phyloP scores from a whole-genome alignment of 1,140 invertebrate genomes.

The Drosophila equinoxialis region DNA sequence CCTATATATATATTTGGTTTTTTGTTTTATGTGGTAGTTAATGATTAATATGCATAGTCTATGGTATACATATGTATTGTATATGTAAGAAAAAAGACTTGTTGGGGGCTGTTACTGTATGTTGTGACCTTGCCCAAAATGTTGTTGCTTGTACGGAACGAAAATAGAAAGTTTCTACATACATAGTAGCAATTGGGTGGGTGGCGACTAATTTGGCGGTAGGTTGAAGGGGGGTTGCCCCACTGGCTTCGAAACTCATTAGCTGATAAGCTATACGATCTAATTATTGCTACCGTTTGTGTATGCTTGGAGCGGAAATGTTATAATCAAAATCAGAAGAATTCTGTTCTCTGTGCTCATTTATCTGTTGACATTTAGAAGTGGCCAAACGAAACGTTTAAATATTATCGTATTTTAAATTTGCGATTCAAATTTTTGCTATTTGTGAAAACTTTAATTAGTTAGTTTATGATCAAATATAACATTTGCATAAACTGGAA shows the following conservation, averaged over 20 bases:
- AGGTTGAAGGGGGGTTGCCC: too few species aligned
- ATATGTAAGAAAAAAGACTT: background rate
- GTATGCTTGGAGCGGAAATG: background rate
- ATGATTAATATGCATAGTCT: slow-evolving; percentile 3
- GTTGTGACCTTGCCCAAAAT: slow-evolving; percentile 35
- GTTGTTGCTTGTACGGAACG: slow-evolving; percentile 11
- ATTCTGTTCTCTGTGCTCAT: slow-evolving; percentile 8
- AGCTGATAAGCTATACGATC: slow-evolving; percentile 34
- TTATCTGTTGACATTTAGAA: background rate
- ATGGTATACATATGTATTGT: background rate
- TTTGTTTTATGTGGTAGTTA: background rate
- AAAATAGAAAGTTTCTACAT: slow-evolving; percentile 54
- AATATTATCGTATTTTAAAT: background rate
- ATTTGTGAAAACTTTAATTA: slow-evolving; percentile 20
- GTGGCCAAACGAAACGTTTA: slow-evolving; percentile 1
- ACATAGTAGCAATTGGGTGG: slow-evolving; percentile 9
- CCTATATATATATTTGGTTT: too few species aligned
- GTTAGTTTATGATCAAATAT: too few species aligned
- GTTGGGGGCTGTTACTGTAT: background rate
- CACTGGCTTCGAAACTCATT: slow-evolving; percentile 16
- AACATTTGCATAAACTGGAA: slow-evolving; percentile 17
- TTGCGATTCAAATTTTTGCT: slow-evolving; percentile 25
- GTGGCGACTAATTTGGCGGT: too few species aligned
- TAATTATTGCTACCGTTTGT: slow-evolving; percentile 15
- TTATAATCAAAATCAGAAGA: background rate